These are phyloP conservation scores for Aurelia aurita complex sp. Pacific DNA, from an alignment of 30 jellyfish, hydroid and myxozoan genomes.

Conservation along the genomic window DNA sequence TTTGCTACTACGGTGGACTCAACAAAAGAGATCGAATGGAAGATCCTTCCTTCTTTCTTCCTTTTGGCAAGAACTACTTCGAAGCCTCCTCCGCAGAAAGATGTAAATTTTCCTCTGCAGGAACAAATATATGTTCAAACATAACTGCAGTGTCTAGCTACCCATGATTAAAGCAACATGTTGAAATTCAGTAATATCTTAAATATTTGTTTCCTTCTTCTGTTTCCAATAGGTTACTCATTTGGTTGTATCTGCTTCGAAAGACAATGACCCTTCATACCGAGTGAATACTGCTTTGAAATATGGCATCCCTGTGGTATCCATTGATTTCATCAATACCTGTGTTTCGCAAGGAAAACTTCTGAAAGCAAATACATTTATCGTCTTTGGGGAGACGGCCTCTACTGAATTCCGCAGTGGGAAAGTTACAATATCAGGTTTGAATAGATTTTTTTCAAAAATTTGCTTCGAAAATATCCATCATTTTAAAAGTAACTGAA, in stretches of 20 bases:
- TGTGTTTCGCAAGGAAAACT: conserved; percentile 42
- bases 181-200: neutral
- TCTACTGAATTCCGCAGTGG: conserved; percentile 59
- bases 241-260: conserved; percentile 46
- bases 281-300: conserved; percentile 64
- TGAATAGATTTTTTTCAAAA: too few relatives aligned
- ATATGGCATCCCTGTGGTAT: conserved; percentile 85
- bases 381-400: conserved; percentile 35
- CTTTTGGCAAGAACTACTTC: too few relatives aligned
- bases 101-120: too few relatives aligned
- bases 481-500: too few relatives aligned
- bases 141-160: too few relatives aligned
- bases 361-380: conserved; percentile 34
- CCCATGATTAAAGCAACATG: too few relatives aligned
- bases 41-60: too few relatives aligned
- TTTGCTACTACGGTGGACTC: too few relatives aligned
- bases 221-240: conserved; percentile 60
- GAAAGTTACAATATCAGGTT: conserved; percentile 36
- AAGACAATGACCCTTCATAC: conserved; percentile 69
- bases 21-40: too few relatives aligned
- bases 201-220: neutral
- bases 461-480: neutral
- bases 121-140: too few relatives aligned
- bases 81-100: too few relatives aligned
- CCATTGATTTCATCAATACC: conserved; percentile 45